These are phyloP conservation scores for Trissolcus brochymenae DNA, from an alignment of 2,888 invertebrate genomes.

Conservation along the genomic window DNA sequence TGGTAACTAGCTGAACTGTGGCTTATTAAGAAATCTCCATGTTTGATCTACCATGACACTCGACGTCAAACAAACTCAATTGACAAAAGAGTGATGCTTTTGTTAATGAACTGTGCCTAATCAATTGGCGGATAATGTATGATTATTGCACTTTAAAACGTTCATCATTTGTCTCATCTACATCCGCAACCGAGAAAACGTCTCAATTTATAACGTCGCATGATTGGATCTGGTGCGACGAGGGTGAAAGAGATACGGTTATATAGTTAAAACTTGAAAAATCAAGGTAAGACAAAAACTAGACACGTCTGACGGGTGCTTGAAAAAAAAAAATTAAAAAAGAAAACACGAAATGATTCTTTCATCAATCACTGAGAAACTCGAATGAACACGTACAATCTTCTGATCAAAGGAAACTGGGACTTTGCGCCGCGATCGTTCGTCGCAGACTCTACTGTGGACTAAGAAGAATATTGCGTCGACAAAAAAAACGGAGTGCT, in stretches of 20 bases:
- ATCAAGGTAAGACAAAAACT: conserved; percentile 17
- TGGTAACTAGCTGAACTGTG: conserved; percentile 1
- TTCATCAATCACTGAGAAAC: conserved; percentile 39
- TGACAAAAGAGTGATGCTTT: conserved; percentile 9
- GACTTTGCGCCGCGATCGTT: conserved; percentile 25
- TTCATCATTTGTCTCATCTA: conserved; percentile 7
- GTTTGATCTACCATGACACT: conserved; percentile 4
- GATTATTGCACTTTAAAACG: background rate
- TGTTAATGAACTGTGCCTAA: background rate
- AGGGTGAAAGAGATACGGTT: background rate
- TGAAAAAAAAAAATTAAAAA: too few relatives aligned
- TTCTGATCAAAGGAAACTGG: conserved; percentile 37
- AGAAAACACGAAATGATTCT: conserved; percentile 8
- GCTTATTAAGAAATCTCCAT: background rate
- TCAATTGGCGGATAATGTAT: conserved; percentile 12
- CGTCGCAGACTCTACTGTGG: conserved; percentile 4
- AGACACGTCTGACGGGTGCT: background rate
- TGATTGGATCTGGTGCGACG: background rate
- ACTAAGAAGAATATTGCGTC: conserved; percentile 41
- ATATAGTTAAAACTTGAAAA: conserved; percentile 23
- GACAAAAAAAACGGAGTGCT: conserved; percentile 23
- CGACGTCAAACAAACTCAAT: conserved; percentile 14
- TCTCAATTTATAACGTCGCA: conserved; percentile 10
- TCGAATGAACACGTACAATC: conserved; percentile 21
- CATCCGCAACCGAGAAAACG: background rate